Base-by-base conservation (phyloP, 2,888 invertebrate genomes). In the Hedya salicella region DNA sequence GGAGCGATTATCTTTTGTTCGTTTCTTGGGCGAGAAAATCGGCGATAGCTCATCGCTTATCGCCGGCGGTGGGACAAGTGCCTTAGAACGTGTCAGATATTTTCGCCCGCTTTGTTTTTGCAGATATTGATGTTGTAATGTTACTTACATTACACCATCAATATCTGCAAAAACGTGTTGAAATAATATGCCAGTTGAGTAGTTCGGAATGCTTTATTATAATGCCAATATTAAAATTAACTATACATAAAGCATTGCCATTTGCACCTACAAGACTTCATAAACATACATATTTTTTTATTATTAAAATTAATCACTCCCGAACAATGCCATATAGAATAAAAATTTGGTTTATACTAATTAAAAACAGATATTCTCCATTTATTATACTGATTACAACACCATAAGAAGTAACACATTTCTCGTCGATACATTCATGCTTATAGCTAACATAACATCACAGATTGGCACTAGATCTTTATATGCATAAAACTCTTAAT, bases 391-490 rank as follows among this genome's bases (percentile, higher is more conserved):
- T 4, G 6, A 25, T 25, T 6, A 25, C 36, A 36, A 36, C 11
- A 36, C 36, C 36, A 36, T 36, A 36, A 36, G 9, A 36, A 36
- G 9, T 36, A 36, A 36, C 9, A 36, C 36, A 36, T 36, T 25
- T 25, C 4, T 6, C 25, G 6, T 25, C 4, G 36, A 30, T 50
- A 17, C 1, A 50, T 19, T 64, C 25, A 49, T 48, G 61, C 36
- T 64, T 62, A 68, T 25, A 42, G 50, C 21, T 42, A 68, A 71
- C 71, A 73, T 72, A 70, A 75, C 74, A 84, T 83, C 84, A 84
- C 84, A 84, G 83, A 80, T 80, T 79, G 78, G 75, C 80, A 80
- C 78, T 78, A 81, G 73, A 21, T 25, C 13, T 17, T 50, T 17
- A 36, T 11, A 50, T 11, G 32, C 11, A 11, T 25, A 25, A 25